Percentiles rank a stretch among this genome's conserved stretches.
These are phyloP conservation scores for Nomada fucata DNA, from an alignment of 2,888 invertebrate species.

Conservation along the genomic window DNA sequence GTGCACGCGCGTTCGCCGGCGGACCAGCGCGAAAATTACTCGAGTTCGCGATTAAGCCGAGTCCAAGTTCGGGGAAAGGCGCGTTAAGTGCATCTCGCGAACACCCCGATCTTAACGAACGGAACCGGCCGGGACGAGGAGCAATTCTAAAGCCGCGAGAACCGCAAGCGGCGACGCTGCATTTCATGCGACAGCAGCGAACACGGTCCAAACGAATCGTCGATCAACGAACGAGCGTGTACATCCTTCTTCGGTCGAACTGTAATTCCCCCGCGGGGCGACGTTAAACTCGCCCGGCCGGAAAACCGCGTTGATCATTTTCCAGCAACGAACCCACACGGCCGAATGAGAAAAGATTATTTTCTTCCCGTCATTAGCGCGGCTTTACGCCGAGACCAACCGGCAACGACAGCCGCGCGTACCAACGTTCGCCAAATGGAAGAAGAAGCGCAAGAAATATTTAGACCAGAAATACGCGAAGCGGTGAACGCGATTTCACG, in stretches of 20 bases:
- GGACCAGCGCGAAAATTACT: slow-evolving; percentile 16
- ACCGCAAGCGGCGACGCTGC: not conserved
- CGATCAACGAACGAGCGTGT: slow-evolving; percentile 25
- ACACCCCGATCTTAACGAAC: slow-evolving; percentile 57
- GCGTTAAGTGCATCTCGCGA: slow-evolving; percentile 59
- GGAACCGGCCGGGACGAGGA: slow-evolving; percentile 50
- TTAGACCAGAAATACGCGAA: not conserved
- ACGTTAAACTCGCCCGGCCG: slow-evolving; percentile 23
- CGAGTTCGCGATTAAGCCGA: slow-evolving; percentile 25
- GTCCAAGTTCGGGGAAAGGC: slow-evolving; percentile 64
- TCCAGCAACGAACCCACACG: slow-evolving; percentile 47
- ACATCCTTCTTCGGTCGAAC: too few relatives aligned
- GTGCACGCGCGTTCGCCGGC: not conserved
- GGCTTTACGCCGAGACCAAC: slow-evolving; percentile 39
- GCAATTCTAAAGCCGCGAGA: slow-evolving; percentile 56
- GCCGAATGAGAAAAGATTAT: slow-evolving; percentile 76
- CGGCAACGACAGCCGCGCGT: slow-evolving; percentile 17
- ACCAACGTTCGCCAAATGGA: slow-evolving; percentile 14
- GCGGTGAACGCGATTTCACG: not conserved
- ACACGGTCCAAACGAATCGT: slow-evolving; percentile 5
- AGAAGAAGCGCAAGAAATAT: slow-evolving; percentile 20
- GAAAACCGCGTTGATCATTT: slow-evolving; percentile 47
- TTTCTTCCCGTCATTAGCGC: slow-evolving; percentile 77
- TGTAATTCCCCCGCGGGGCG: slow-evolving; percentile 9
- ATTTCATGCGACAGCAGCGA: not conserved